Evolutionary conservation across 2,113 vertebrate genomes (phyloP), one percentile per base, ranked within the genome.

Genomic region (Pterocles gutturalis): DNA sequence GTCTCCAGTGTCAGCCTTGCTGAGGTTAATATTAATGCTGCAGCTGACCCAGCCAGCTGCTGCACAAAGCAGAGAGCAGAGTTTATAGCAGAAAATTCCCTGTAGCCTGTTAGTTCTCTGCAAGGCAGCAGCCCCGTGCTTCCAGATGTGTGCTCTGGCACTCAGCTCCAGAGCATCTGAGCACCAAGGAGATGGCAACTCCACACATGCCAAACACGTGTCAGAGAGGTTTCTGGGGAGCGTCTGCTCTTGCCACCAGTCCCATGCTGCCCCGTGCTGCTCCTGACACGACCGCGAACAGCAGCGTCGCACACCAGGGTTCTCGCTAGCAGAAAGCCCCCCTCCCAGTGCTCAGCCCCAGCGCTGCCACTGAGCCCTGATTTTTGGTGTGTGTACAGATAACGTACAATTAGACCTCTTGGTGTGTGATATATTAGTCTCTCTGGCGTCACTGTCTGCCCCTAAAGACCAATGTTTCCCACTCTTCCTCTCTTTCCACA

Each of bases 1-100:
- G 4, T n/a, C 67, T 83, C 77, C 72, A 41, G 46, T 4, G 49
- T 38, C 49, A 81, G 83, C 54, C 38, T 84, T 0, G 2, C 58
- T 73, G 83, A 58, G 48, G 60, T 95, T 91, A 96, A 95, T 94
- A 84, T 94, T 96, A 90, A 96, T 64, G 77, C 88, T 51, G 26
- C 71, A 77, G 83, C 88, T 89, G 55, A 38, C 64, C 25, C 80
- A 94, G 94, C 34, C 89, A 81, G 87, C 66, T 86, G 93, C 90
- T 86, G 85, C 87, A 55, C 1, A 4, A 58, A 34, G 85, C 88
- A 75, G 71, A 78, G 75, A 73, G 60, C 7, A 62, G 91, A 58
- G 79, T 60, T 90, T 25, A 38, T 6, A 78, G 79, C 85, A 77
- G 82, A 43, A 21, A 54, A 80, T 71, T 54, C 92, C 90, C 90